Base-by-base conservation (phyloP, 2,113 vertebrate species). In the Anser brachyrhynchus region DNA sequence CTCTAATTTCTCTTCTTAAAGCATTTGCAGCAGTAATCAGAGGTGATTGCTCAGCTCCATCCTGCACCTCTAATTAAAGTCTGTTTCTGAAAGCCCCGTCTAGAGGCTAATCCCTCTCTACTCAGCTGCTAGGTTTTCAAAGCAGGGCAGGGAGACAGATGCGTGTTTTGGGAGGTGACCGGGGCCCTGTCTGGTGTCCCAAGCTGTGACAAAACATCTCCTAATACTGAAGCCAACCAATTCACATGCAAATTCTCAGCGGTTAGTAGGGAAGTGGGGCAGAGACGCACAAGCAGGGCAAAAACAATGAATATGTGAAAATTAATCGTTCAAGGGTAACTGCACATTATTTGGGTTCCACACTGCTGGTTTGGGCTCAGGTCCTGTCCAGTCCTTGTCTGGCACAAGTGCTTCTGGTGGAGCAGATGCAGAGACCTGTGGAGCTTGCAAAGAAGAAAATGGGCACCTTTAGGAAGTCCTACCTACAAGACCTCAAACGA, bases 1-100 rank as follows among this genome's bases (percentile, higher is more conserved):
- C 95, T 97, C 96, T 96, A 97, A 97, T 97, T 97, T 96, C 73
- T 94, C 93, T 90, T 97, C 96, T 96, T 97, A 97, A 91, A 96
- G 94, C 90, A 93, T 97, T 92, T 97, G 80, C 25, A 90, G 5
- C 77, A 96, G 84, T 96, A 97, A 97, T 97, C 87, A 81, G 96
- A 96, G 87, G 93, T 96, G 94, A 94, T 94, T 79, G 81, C 94
- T 73, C 86, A 89, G 93, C 92, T 86, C 85, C 75, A 55, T 89
- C 67, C 77, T 52, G 92, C 81, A 97, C 87, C 94, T 97, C 93
- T 97, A 97, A 97, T 97, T 93, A 96, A 90, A 71, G 91, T 80
- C 94, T 94, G 73, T 70, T 93, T 96, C 89, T 87, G 86, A 95
- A 96, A 97, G 93, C 92, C 79, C 76, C 73, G 91, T 95, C 93